phyloP scores from a whole-genome alignment of 2,888 invertebrate species.

The Merodon equestris region DNA sequence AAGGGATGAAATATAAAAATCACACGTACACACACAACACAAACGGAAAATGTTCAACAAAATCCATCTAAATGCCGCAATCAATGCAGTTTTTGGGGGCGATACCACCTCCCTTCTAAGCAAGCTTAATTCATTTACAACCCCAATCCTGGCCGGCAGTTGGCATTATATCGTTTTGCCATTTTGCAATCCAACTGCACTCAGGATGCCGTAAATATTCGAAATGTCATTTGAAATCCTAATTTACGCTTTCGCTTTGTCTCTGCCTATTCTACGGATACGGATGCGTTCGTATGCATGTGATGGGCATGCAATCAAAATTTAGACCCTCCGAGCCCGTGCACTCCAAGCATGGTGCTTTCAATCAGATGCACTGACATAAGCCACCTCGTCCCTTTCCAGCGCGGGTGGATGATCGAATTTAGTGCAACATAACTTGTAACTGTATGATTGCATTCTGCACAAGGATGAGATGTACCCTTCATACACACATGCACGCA shows the following conservation, averaged over 20 bases:
- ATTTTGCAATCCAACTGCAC: conserved; percentile 68
- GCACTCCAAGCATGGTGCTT: conserved; percentile 42
- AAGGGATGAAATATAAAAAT: conserved; percentile 1
- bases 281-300: conserved; percentile 24
- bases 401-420: conserved; percentile 13
- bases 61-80: conserved; percentile 51
- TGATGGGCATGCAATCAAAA: conserved; percentile 68
- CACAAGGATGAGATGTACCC: conserved; percentile 57
- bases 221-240: conserved; percentile 79
- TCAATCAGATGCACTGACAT: conserved; percentile 46
- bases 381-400: neutral
- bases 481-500: conserved; percentile 4
- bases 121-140: conserved; percentile 57
- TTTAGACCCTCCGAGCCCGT: conserved; percentile 53
- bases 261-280: no score
- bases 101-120: neutral
- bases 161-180: conserved; percentile 55
- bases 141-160: conserved; percentile 16
- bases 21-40: conserved; percentile 42
- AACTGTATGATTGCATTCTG: conserved; percentile 67
- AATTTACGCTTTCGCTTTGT: conserved; percentile 76
- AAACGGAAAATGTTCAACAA: conserved; percentile 58
- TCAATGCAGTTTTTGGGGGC: conserved; percentile 65
- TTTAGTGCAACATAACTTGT: conserved; percentile 68
- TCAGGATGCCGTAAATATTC: conserved; percentile 77